These are phyloP conservation scores for Carabus problematicus DNA, from an alignment of 2,888 invertebrate genomes.

Conservation along the genomic window DNA sequence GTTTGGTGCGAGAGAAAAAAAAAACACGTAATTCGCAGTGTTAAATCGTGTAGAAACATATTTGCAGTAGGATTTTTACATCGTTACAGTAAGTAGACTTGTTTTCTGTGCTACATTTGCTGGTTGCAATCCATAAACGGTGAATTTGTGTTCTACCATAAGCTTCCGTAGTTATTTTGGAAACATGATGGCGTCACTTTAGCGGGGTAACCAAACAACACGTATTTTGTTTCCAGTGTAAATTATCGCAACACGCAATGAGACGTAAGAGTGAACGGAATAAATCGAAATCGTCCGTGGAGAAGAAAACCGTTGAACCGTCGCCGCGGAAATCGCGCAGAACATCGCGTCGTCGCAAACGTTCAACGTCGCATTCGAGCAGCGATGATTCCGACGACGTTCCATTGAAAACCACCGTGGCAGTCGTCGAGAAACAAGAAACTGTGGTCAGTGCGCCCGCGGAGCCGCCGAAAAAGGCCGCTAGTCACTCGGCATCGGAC, in stretches of 20 bases:
- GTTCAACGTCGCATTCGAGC: conserved; percentile 58
- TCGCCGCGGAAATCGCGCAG: conserved; percentile 58
- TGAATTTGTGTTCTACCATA: neutral
- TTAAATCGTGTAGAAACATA: conserved; percentile 4
- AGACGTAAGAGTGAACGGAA: conserved; percentile 77
- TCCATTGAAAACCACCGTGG: conserved; percentile 44
- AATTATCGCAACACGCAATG: conserved; percentile 60
- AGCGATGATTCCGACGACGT: conserved; percentile 51
- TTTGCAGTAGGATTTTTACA: conserved; percentile 25
- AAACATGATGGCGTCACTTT: conserved; percentile 40
- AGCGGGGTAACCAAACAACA: conserved; percentile 14
- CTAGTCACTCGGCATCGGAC: conserved; percentile 44
- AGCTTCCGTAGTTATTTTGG: neutral
- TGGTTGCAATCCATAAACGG: too few species aligned
- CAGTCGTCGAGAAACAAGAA: conserved; percentile 41
- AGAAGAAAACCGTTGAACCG: conserved; percentile 62
- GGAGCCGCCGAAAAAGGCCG: conserved; percentile 33
- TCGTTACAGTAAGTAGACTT: conserved; percentile 27
- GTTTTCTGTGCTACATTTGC: neutral
- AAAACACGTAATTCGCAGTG: neutral
- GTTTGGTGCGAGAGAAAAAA: conserved; percentile 3
- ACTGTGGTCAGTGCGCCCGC: conserved; percentile 39
- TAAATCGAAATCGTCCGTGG: conserved; percentile 71
- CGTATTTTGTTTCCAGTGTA: conserved; percentile 25
- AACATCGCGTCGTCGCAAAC: conserved; percentile 59